Base-by-base conservation (phyloP, 2,888 invertebrate species). In the Aleiodes leptofemur region DNA sequence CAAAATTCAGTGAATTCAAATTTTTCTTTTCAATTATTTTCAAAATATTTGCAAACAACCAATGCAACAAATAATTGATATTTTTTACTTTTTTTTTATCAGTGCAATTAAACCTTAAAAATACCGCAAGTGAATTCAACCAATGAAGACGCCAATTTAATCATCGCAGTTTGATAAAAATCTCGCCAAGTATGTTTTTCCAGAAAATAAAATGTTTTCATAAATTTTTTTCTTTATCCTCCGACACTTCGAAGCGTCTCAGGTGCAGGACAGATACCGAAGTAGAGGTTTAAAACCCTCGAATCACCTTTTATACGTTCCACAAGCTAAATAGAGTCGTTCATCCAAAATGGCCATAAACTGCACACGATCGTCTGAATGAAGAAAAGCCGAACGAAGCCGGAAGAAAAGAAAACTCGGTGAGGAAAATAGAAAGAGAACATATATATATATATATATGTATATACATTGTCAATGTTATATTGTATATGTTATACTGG, bases 281-380 rank as follows among this genome's bases (percentile, higher is more conserved):
- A 64, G 64, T 64, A 43, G 38, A 9, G 34, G 29, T 55, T 43
- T 43, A 43, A 55, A 50, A 55, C 55, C 43, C 55, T 55, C 38
- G 64, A 56, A 66, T 34, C 43, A 66, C 48, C 55, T 31, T 53
- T 72, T 57, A 51, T 50, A 66, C 38, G 48, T 55, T 23, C 59
- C 4, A 16, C 38, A 71, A 57, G 72, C 79, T 48, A 64, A 64
- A 43, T 64, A 43, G 72, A 79, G 81, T 79, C 83, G 83, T 86
- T 84, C 84, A 83, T 83, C 83, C 83, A 86, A 85, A 85, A 85
- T 79, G 83, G 77, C 79, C 79, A 82, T 84, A 86, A 86, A 85
- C 79, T 77, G 77, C 77, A 53, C 13, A 53, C 13, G 38, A 64
- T 11, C 8, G 29, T 38, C 34, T 13, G 34, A 34, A 66, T 73